Evolutionary conservation across 2,797 vertebrate genomes (phyloP), one percentile per base, ranked within the genome.

Genomic region (Nannoperca obscura): DNA sequence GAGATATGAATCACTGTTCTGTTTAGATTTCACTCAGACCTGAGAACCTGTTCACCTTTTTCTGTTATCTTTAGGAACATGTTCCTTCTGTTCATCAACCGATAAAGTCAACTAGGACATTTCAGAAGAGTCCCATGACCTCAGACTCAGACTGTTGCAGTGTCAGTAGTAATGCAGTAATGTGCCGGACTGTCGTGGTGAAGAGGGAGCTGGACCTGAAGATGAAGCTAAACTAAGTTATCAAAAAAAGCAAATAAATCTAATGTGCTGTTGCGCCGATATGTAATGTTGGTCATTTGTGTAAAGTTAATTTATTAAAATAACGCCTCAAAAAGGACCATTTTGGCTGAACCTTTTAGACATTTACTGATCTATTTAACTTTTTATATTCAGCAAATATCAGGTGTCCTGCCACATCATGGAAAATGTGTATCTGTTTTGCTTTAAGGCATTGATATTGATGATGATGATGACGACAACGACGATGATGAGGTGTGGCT

Each of bases 41-140:
- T 1, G 9, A 74, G 61, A 82, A 76, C 60, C 38, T 62, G 17
- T 34, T 86, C n/a, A 79, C 63, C 73, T 24, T 46, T 72, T 58
- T 53, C 34, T 19, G 11, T 19, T 7, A 30, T 69, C 19, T 62
- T 62, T 3, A 32, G 0, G 24, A 58, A 4, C 32, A 27, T 36
- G 74, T 62, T 24, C 1, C 53, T 32, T 62, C 5, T 53, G 46
- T 34, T 67, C 36, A 22, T 53, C 44, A 58, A 50, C 59, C n/a
- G 15, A 24, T 32, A 11, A 34, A 55, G 14, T 64, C 11, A 49
- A 55, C 9, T 14, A 32, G 3, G 10, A n/a, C 3, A 12, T 34
- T 27, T 47, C 5, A 47, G 1, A 50, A n/a, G 17, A 42, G 2
- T 20, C 7, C 11, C 10, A 24, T 76, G 10, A 20, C 20, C n/a